Base-by-base conservation (phyloP, 2,888 invertebrate species). In the Maniola hyperantus region DNA sequence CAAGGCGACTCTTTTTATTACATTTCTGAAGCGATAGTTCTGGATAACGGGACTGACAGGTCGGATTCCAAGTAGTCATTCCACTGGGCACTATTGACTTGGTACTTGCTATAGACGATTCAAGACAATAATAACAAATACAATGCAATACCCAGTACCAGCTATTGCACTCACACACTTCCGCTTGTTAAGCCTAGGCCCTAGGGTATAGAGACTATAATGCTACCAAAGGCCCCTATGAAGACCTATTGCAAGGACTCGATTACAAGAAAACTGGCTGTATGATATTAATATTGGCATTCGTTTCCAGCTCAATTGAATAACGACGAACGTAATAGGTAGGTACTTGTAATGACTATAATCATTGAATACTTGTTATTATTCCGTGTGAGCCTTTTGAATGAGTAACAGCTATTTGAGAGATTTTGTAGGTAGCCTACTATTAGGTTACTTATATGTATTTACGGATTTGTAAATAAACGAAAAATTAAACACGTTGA, bases 1-100 rank as follows among this genome's bases (percentile, higher is more conserved):
- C 36, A 50, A 7, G 6, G 50, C 59, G n/a, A 65, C 59, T 57
- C 63, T 70, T 70, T 64, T 65, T 67, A 70, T 68, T 72, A 48
- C 68, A 64, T 71, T 73, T 68, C 68, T 54, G 54, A 69, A 64
- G 65, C 65, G 65, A 73, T 71, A 66, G 67, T 63, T 66, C 64
- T 62, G 46, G 57, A 60, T 74, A 74, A 72, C 72, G 72, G 74
- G 64, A 62, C 65, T 60, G 67, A 55, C 55, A 62, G 57, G 62
- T 67, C 57, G 39, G 61, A 44, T 68, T 64, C 71, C 68, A 64
- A 71, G 69, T 70, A 67, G 60, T 63, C 63, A 73, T 70, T 62
- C 70, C 72, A 70, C 53, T 66, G 66, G 61, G 59, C 64, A 55
- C 66, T 65, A 66, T 67, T 67, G 64, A 65, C 64, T 69, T 15